These are phyloP conservation scores for Sebastolobus alascanus DNA, from an alignment of 2,797 vertebrate genomes.

Conservation along the genomic window DNA sequence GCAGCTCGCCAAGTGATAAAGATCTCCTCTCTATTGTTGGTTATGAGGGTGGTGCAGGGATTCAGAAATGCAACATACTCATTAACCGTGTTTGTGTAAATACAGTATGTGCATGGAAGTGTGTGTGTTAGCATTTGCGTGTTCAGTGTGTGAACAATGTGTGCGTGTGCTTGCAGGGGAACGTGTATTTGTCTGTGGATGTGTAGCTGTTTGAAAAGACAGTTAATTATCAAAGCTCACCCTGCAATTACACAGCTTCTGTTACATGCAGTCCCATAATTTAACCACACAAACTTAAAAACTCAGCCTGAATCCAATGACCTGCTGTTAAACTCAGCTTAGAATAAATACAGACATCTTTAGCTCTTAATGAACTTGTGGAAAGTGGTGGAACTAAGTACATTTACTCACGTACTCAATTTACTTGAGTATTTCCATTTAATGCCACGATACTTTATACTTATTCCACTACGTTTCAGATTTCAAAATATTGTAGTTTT, in stretches of 20 bases:
- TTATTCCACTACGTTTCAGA: not conserved
- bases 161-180: conserved; percentile 11
- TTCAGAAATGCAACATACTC: conserved; percentile 64
- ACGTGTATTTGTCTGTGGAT: conserved; percentile 21
- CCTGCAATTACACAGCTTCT: conserved; percentile 36
- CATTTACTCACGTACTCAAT: not conserved
- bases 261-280: conserved; percentile 29
- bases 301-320: conserved; percentile 13
- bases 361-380: conserved; percentile 5
- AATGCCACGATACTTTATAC: not conserved
- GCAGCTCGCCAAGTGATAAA: conserved; percentile 70
- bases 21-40: conserved; percentile 81
- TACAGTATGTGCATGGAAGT: not conserved
- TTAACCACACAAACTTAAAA: conserved; percentile 23
- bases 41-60: conserved; percentile 62
- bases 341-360: conserved; percentile 7
- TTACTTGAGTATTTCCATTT: not conserved
- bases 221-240: conserved; percentile 44
- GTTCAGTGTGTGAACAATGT: conserved; percentile 32
- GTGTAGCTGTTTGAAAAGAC: conserved; percentile 27
- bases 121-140: conserved; percentile 5
- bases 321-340: conserved; percentile 15
- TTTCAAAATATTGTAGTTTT: not conserved
- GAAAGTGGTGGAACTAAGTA: not conserved
- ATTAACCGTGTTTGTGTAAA: conserved; percentile 61